Evolutionary conservation across 1,140 invertebrate genomes (phyloP).

Genomic region (Sminthurides bifidus): DNA sequence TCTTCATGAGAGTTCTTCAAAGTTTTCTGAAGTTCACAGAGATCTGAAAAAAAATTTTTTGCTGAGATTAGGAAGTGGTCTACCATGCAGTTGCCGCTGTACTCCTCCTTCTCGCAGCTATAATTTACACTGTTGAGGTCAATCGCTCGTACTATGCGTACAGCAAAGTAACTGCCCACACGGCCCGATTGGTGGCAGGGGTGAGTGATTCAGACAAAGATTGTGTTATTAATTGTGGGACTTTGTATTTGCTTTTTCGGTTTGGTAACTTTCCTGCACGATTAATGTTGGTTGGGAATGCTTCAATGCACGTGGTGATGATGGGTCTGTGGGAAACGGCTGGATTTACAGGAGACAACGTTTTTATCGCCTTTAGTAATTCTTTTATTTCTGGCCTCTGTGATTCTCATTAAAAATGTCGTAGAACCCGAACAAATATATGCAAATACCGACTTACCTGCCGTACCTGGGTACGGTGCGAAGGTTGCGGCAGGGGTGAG

Average conservation of each 20-base stretch:
- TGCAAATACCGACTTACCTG: neutral
- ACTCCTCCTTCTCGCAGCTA: conserved; percentile 52
- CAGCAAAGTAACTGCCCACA: conserved; percentile 9
- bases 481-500: conserved; percentile 33
- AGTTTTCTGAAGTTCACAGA: too few relatives aligned
- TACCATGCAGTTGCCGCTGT: conserved; percentile 60
- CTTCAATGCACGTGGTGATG: neutral
- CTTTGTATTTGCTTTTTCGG: conserved; percentile 21
- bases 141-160: neutral
- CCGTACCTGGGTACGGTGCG: conserved; percentile 24
- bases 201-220: conserved; percentile 41
- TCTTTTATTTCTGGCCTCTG: conserved; percentile 27
- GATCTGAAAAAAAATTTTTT: too few relatives aligned
- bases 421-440: conserved; percentile 9
- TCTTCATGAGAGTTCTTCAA: neutral
- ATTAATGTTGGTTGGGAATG: too few relatives aligned
- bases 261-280: too few relatives aligned
- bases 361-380: conserved; percentile 22
- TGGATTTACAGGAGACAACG: conserved; percentile 18
- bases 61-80: conserved; percentile 55
- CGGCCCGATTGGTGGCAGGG: conserved; percentile 45
- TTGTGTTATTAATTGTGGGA: neutral
- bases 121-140: conserved; percentile 33
- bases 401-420: conserved; percentile 11
- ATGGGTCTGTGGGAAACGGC: conserved; percentile 6